Base-by-base conservation (phyloP, 2,113 vertebrate species). In the Phylloscopus trochilus region DNA sequence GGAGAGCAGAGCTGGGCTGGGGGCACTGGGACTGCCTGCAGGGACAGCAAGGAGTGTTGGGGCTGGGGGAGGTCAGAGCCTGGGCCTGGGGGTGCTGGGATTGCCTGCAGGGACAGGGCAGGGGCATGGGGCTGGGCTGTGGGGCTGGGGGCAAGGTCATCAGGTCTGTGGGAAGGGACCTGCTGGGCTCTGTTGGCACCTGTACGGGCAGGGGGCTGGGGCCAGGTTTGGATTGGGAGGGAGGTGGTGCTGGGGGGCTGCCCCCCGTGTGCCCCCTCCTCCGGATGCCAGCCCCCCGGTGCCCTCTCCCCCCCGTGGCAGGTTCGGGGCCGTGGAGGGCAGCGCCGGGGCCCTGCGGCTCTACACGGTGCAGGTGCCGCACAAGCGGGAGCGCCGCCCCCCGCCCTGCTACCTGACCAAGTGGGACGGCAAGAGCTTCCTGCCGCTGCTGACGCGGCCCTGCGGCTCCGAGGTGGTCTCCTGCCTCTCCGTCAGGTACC, bases 301-400 rank as follows among this genome's bases (percentile, higher is more conserved):
- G 24, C 37, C 41, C 35, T 41, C 12, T 19, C 3, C 51, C 3
- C 12, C 43, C 9, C 3, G 0, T 0, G 56, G 39, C 92, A 99
- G 99, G 97, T 99, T 99, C 39, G 99, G 98, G 72, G 96, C 95
- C 0, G 98, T 99, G 67, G 98, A 98, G 75, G 99, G 99, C 96
- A 98, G 98, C 35, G 98, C 98, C 3, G 96, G 98, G 6, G 97
- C 97, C 1, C 95, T 99, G 80, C 98, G 99, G 69, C 98, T 99
- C 60, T 99, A 99, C 97, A 99, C 99, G 0, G 99, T 99, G 55
- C 99, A 99, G 97, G 99, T 99, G 84, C 99, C 99, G 19, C 98
- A 99, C 96, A 99, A 99, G 94, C 98, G 99, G 58, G 98, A 99
- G 64, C 98, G 99, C 20, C 99, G 98, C 26, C 99, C 98, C 1